Evolutionary conservation across 2,797 vertebrate species (phyloP), one percentile per base, ranked within the genome.

Genomic region (Rhinichthys osculus): DNA sequence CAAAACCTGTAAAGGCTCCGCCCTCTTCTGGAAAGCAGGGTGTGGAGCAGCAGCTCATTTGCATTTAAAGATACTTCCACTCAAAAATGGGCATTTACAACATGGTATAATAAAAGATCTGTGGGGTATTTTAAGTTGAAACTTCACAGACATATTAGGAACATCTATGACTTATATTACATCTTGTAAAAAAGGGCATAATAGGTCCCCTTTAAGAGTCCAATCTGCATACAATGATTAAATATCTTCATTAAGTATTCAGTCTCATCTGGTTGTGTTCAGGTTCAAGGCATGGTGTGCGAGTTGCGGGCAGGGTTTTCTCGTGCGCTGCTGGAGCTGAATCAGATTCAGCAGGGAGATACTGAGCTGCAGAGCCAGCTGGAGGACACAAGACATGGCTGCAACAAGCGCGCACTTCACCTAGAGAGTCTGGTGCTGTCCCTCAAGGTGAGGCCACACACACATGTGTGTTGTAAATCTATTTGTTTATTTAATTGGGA

Each of bases 301-400:
- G 95, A 96, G 91, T 91, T 96, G 91, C 95, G 94, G 91, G 91
- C 90, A 1, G 95, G 95, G 4, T 96, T 96, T 74, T 92, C 90
- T 89, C 91, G 92, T 2, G 95, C 95, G 0, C 87, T 96, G 85
- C 85, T 92, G 88, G 95, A 96, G 88, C 93, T 96, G 85, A 91
- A 93, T 85, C 93, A 95, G 83, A 96, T 96, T 92, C 95, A 96
- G 74, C 93, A 95, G 19, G 94, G 94, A 84, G 95, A 96, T 92
- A 90, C 91, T 0, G 90, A 87, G 87, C 91, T 96, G 78, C 91
- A 94, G 88, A 94, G 93, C 78, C 94, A 95, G 91, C 84, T 96
- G 91, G 93, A 95, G 88, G 94, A 95, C 86, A 94, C 93, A 85
- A 82, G 92, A 79, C 92, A 90, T 80, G 93, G 92, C 91, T 96